Base-by-base conservation (phyloP, 2,888 invertebrate genomes). In the Erebia palarica region DNA sequence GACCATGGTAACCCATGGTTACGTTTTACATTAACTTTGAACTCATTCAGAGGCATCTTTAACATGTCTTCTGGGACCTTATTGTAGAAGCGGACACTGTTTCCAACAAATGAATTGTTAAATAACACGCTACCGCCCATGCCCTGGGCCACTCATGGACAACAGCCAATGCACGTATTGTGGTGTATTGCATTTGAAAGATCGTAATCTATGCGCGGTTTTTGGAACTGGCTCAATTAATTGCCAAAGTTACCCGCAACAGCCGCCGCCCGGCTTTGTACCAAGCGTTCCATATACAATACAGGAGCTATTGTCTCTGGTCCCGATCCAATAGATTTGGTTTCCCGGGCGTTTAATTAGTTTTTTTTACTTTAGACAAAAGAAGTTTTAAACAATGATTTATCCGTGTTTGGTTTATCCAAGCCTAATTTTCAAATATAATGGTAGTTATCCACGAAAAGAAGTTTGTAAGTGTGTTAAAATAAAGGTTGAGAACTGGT, bases 221-320 rank as follows among this genome's bases (percentile, higher is more conserved):
- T 79, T 80, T 80, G 80, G 77, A 76, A 53, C 72, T 68, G 57
- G 78, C 75, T 78, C 76, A 77, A 78, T 78, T 78, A 77, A 79
- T 78, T 76, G 77, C 69, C 64, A 70, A 68, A 69, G n/a, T 69
- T 69, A 59, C 66, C 42, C 51, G 53, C 67, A 74, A 69, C 69
- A 72, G 69, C 68, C 69, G 21, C 47, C 67, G 67, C 47, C 21
- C 27, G 72, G 64, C 68, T 71, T 73, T 71, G 72, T 72, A 49
- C 61, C 10, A 42, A 16, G 42, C 59, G n/a, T 60, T 47, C 61
- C 7, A 10, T 44, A 16, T 7, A 21, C n/a, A 65, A 65, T 36
- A 13, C 65, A 1, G 49, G 49, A 27, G 3, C 57, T 58, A 55
- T 68, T 68, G 63, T 63, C 57, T 58, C 47, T 68, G 64, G 63